Percentiles rank a stretch among this genome's conserved stretches.
phyloP scores from a whole-genome alignment of 2,888 invertebrate genomes.

The Caprella mutica region DNA sequence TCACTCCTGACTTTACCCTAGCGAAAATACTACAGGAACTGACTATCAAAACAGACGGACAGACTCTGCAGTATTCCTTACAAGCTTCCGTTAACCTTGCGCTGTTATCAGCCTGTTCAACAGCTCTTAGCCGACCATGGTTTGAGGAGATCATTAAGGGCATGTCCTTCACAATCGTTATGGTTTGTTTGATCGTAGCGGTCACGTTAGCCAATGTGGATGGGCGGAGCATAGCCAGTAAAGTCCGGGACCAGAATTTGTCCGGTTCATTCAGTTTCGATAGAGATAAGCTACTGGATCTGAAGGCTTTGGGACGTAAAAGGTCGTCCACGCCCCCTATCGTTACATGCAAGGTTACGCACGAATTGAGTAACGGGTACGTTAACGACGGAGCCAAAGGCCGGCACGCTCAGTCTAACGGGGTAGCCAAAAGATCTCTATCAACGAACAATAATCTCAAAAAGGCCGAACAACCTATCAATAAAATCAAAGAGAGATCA shows the following conservation, averaged over 20 bases:
- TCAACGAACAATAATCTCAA: neutral
- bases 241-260: too few relatives aligned
- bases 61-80: conserved; percentile 42
- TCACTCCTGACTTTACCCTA: conserved; percentile 76
- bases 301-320: too few relatives aligned
- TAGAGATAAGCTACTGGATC: conserved; percentile 44
- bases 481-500: neutral
- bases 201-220: conserved; percentile 60
- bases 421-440: too few relatives aligned
- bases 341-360: too few relatives aligned
- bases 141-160: conserved; percentile 66
- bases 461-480: neutral
- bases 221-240: conserved; percentile 56
- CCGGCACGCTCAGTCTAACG: too few relatives aligned
- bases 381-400: too few relatives aligned
- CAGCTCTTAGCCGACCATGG: conserved; percentile 55
- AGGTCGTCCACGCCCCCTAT: too few relatives aligned
- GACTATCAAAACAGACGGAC: conserved; percentile 37
- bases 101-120: conserved; percentile 56
- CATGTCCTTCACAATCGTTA: conserved; percentile 49
- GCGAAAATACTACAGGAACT: conserved; percentile 57
- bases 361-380: too few relatives aligned
- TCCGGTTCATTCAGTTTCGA: too few relatives aligned
- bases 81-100: conserved; percentile 54
- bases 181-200: too few relatives aligned